phyloP scores from a whole-genome alignment of 2,888 invertebrate genomes.

The Athetis lepigone region DNA sequence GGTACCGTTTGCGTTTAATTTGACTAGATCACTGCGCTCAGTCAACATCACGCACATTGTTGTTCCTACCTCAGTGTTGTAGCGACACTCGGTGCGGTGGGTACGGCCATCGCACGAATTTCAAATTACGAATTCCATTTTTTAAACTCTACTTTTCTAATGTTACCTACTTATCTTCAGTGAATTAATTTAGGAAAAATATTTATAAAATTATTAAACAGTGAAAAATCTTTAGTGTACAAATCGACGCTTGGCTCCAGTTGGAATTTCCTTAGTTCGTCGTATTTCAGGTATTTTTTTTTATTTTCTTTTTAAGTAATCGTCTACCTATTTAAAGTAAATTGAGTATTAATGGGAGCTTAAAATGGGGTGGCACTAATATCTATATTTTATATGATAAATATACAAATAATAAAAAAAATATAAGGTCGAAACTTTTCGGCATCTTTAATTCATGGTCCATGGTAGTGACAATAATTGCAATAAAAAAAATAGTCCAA shows the following conservation, averaged over 20 bases:
- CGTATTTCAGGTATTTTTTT: slow-evolving; percentile 32
- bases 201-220: slow-evolving; percentile 19
- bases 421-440: no score
- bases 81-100: slow-evolving; percentile 82
- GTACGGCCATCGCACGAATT: slow-evolving; percentile 67
- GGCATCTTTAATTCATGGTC: no score
- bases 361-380: no score
- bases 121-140: slow-evolving; percentile 27
- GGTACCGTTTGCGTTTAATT: slow-evolving; percentile 60
- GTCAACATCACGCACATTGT: slow-evolving; percentile 57
- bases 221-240: slow-evolving; percentile 51
- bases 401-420: not conserved
- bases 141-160: slow-evolving; percentile 29
- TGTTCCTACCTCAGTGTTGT: slow-evolving; percentile 75
- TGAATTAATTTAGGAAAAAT: slow-evolving; percentile 44
- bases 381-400: no score
- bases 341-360: no score
- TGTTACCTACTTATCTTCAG: slow-evolving; percentile 47
- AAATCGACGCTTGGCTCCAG: slow-evolving; percentile 22
- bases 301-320: not conserved
- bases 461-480: no score
- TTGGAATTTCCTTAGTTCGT: slow-evolving; percentile 50
- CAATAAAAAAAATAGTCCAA: no score
- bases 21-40: slow-evolving; percentile 32
- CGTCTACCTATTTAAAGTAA: no score